Base-by-base conservation (phyloP, 2,888 invertebrate species). In the Epirrita christyi region DNA sequence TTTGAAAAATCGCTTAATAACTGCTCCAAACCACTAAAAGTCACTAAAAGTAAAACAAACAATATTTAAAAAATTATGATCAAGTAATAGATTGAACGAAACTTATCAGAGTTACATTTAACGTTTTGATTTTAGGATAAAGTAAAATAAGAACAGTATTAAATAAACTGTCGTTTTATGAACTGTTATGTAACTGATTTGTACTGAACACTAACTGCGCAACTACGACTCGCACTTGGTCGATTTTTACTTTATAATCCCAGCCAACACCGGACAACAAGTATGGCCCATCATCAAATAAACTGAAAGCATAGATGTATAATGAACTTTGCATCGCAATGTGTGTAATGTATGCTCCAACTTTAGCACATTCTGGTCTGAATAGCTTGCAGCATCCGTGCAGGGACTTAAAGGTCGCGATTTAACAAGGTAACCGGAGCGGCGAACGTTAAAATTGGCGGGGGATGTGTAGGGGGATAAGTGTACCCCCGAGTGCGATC, bases 401-500 rank as follows among this genome's bases (percentile, higher is more conserved):
- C 58, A 60, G 61, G 52, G 61, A 64, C 70, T 70, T 68, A 75
- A 65, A 67, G 67, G 67, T 65, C 62, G 67, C 65, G 65, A 65
- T 67, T 75, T 71, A 76, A 73, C 74, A 70, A 74, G 75, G 74
- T 77, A 76, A 75, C 74, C 70, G 65, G 70, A 74, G 71, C 68
- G 69, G 70, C 64, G 72, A 64, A 69, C 69, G 71, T 73, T 67
- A 69, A 70, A 73, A 73, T 71, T 67, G 70, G 66, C 66, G 61
- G 61, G 59, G 56, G 67, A 68, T 57, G 66, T 15, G 66, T 58
- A 65, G 67, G 69, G 70, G 67, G 67, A 74, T 73, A 73, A 76
- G 73, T 66, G 72, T 73, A 71, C 78, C 79, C 78, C 67, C 63
- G 76, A 75, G 81, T 69, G 75, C 73, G 72, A 80, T 81, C 68